Evolutionary conservation across 2,113 vertebrate species (phyloP), one percentile per base, ranked within the genome.

Genomic region (Trinectes maculatus): DNA sequence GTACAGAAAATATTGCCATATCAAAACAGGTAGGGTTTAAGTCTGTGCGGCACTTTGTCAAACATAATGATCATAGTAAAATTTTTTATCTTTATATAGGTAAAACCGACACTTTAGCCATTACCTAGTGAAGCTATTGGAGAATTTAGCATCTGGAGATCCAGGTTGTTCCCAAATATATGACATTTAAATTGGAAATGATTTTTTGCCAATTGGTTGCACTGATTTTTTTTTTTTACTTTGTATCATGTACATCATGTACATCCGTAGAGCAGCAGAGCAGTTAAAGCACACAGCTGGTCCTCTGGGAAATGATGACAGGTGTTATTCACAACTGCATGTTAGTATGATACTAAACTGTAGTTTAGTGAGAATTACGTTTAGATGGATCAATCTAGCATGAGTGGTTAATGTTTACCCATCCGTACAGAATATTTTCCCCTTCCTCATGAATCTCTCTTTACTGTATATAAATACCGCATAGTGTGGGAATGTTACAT

Each of bases 341-440:
- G 21, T 13, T 54, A 13, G 51, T 72, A 10, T 59, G 28, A 71
- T 43, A 29, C 31, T 16, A n/a, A n/a, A n/a, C 46, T 76, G 12
- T 48, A 47, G 29, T 67, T 70, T 25, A 68, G 24, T 16, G 42
- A 42, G 44, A 24, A 66, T 74, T 77, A 63, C 40, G 49, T 71
- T 67, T 53, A 59, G 42, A 54, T 25, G 33, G 52, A 58, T 59
- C 63, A 46, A 36, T 64, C 37, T 56, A 31, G 22, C 7, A 13
- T 6, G 53, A 69, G 46, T 33, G 10, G 29, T 42, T 74, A 67
- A 67, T 42, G 54, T 43, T 29, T 19, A 12, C 36, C 60, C 19
- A 56, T 49, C 24, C 57, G 56, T 11, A 37, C 22, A 11, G 40
- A 49, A 70, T 59, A 47, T 13, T 55, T 42, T 10, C 13, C 16